These are phyloP conservation scores for Pachypsylla venusta DNA, from an alignment of 1,140 invertebrate species.

Conservation along the genomic window DNA sequence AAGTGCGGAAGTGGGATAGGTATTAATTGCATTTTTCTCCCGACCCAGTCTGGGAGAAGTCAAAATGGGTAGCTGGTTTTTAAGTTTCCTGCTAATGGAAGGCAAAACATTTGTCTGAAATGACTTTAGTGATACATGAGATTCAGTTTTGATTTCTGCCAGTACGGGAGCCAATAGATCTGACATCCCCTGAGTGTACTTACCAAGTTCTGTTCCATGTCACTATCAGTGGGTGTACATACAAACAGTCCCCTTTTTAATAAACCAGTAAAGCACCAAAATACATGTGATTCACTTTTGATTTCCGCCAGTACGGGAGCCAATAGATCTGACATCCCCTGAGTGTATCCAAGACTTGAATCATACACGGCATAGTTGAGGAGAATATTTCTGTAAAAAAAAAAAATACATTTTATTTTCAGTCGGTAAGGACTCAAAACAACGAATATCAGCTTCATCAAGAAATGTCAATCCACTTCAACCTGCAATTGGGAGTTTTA, in stretches of 20 bases:
- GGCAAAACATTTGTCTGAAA: too few species aligned
- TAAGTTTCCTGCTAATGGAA: too few species aligned
- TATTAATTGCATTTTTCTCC: too few species aligned
- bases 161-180: conserved; percentile 87
- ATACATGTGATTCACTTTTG: conserved; percentile 83
- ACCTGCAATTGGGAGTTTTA: too few species aligned
- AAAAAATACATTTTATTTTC: too few species aligned
- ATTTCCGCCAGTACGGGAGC: conserved; percentile 81
- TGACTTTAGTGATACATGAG: conserved; percentile 52
- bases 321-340: conserved; percentile 93
- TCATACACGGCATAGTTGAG: conserved; percentile 99
- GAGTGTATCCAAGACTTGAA: conserved; percentile 88
- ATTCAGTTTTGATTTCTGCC: conserved; percentile 75
- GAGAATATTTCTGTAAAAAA: conserved; percentile 69
- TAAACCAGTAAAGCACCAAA: conserved; percentile 98
- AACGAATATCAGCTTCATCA: too few species aligned
- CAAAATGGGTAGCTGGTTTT: too few species aligned
- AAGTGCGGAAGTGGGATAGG: too few species aligned
- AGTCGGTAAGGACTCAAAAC: too few species aligned
- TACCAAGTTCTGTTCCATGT: conserved; percentile 84
- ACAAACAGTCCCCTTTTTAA: conserved; percentile 86
- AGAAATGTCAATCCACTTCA: too few species aligned
- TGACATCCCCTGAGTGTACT: conserved; percentile 85
- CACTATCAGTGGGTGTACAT: conserved; percentile 77
- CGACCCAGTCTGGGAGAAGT: too few species aligned